A percentile compares a stretch with the other conserved stretches of the same genome.
Evolutionary conservation across 2,797 vertebrate genomes (phyloP).

Genomic region (Gadopsis marmoratus): DNA sequence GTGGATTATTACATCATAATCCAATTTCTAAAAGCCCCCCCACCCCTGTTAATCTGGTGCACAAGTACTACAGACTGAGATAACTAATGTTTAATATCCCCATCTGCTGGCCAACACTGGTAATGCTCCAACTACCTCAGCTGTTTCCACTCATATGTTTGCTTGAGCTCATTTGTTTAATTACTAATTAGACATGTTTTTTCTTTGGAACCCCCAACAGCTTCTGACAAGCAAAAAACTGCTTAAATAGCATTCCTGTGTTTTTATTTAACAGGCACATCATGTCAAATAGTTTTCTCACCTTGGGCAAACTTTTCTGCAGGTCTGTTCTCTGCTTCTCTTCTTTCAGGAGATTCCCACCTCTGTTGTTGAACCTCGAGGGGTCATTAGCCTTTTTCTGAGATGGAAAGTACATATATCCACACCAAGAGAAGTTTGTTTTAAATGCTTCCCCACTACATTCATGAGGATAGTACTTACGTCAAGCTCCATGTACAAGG

Average conservation of each 20-base stretch:
- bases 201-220: neutral
- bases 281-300: conserved; percentile 55
- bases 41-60: neutral
- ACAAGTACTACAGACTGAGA: neutral
- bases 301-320: conserved; percentile 93
- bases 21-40: conserved; percentile 3
- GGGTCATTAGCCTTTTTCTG: conserved; percentile 94
- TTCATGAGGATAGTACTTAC: conserved; percentile 73
- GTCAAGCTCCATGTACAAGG: conserved; percentile 92
- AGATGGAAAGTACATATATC: neutral
- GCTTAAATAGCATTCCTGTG: neutral
- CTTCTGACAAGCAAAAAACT: neutral
- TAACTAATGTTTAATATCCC: conserved; percentile 1
- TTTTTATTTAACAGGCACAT: neutral
- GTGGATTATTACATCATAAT: neutral
- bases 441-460: neutral
- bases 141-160: neutral
- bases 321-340: conserved; percentile 93
- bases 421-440: neutral
- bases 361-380: conserved; percentile 91
- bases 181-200: neutral
- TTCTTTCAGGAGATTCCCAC: conserved; percentile 94
- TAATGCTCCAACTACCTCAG: conserved; percentile 1
- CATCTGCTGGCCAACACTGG: conserved; percentile 41
- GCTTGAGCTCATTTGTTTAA: neutral